A percentile compares a stretch with the other conserved stretches of the same genome.
phyloP scores from a whole-genome alignment of 2,113 vertebrate genomes.

The Agapornis roseicollis region DNA sequence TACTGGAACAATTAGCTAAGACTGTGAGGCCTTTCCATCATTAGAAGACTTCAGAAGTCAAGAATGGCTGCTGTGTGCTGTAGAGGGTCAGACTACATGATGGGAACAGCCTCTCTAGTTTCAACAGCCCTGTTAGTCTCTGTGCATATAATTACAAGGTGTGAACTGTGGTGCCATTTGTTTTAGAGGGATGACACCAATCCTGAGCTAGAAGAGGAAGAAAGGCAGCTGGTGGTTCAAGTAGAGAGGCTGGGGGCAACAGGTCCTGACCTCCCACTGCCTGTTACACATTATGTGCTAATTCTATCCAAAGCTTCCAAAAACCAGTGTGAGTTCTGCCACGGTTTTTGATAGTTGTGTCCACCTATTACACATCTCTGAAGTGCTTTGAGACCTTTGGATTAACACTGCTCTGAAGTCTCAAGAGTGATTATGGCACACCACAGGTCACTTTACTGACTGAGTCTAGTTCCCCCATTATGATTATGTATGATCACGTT shows the following conservation, averaged over 20 bases:
- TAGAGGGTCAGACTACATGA: background rate
- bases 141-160: background rate
- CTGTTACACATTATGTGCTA: rapidly evolving
- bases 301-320: background rate
- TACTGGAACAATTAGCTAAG: background rate
- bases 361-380: background rate
- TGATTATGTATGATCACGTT: background rate
- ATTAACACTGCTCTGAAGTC: background rate
- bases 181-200: background rate
- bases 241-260: background rate
- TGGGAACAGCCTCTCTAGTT: background rate
- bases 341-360: background rate
- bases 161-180: background rate
- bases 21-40: background rate
- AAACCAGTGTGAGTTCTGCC: background rate
- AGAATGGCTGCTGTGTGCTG: background rate
- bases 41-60: background rate
- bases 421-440: background rate
- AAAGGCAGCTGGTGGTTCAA: background rate
- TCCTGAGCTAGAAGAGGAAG: background rate
- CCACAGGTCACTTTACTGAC: background rate
- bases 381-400: background rate
- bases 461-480: background rate
- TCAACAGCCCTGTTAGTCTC: background rate
- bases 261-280: background rate